Evolutionary conservation across 2,797 vertebrate species (phyloP).

Genomic region (Bufotes viridis): DNA sequence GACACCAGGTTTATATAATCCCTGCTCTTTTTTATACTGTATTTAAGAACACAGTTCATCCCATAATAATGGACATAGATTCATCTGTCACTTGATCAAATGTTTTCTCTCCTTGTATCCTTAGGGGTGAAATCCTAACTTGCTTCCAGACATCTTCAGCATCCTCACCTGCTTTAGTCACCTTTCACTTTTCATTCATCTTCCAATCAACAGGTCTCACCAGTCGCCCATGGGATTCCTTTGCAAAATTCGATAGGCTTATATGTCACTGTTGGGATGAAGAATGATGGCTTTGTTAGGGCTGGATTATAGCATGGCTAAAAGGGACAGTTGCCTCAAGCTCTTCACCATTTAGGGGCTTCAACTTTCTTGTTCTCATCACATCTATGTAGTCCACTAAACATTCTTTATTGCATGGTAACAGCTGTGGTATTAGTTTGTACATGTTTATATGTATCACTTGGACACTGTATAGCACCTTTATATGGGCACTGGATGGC

Average conservation of each 20-base stretch:
- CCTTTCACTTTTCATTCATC: constrained; percentile 5
- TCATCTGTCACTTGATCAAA: background rate
- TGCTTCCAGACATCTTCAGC: background rate
- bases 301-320: background rate
- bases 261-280: constrained; percentile 16
- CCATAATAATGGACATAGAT: background rate
- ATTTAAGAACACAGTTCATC: background rate
- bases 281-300: background rate
- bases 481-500: background rate
- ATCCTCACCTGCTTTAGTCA: constrained; percentile 1
- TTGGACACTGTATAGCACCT: background rate
- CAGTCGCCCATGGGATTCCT: constrained; percentile 19
- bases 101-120: constrained; percentile 1
- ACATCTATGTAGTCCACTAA: background rate
- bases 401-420: background rate
- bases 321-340: constrained; percentile 8
- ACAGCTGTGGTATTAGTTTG: background rate
- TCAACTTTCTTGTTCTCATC: background rate
- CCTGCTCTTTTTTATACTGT: background rate
- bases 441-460: too few relatives aligned
- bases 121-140: constrained; percentile 18
- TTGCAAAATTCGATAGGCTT: background rate
- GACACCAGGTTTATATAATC: background rate
- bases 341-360: background rate
- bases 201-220: constrained; percentile 2